Evolutionary conservation across 2,888 invertebrate genomes (phyloP), one percentile per base, ranked within the genome.

Genomic region (Diachrysia chrysitis): DNA sequence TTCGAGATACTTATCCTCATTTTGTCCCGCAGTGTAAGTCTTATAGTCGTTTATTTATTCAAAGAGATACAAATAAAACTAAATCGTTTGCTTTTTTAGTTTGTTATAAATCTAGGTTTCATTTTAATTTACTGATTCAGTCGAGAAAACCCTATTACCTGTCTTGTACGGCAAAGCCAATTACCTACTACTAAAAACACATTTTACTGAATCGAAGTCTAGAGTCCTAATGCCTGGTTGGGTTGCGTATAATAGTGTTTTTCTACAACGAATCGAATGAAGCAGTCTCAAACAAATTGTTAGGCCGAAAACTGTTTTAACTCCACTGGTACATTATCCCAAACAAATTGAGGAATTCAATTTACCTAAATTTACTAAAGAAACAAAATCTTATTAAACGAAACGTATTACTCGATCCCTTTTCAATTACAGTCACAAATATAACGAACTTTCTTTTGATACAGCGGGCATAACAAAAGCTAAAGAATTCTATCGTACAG

Each of bases 61-160:
- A 66, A 76, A 73, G 48, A 63, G 55, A n/a, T 32, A 16, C 62
- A 77, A 70, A 63, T 62, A 74, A 62, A 72, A 29, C 12, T n/a
- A 51, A 48, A 51, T 66, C 63, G 53, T 64, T 70, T 48, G 57
- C 21, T 58, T 56, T 58, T 73, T 37, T 42, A 29, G 55, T 37
- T 42, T 23, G 55, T 17, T 10, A 21, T 16, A 58, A 48, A 57
- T 10, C 3, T 63, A 61, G 54, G 48, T 42, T 57, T 48, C 32
- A 21, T n/a, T n/a, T n/a, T n/a, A n/a, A n/a, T 37, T 23, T 32
- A 12, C 19, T 54, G 25, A 19, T 21, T 37, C 2, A 25, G 21
- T 48, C 9, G 19, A 2, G 21, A 51, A 42, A 42, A 42, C 6
- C 0, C 42, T n/a, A 42, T n/a, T n/a, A 42, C 42, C 42, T 42